phyloP scores from a whole-genome alignment of 2,888 invertebrate genomes.

The Troglohyphantes excavatus region DNA sequence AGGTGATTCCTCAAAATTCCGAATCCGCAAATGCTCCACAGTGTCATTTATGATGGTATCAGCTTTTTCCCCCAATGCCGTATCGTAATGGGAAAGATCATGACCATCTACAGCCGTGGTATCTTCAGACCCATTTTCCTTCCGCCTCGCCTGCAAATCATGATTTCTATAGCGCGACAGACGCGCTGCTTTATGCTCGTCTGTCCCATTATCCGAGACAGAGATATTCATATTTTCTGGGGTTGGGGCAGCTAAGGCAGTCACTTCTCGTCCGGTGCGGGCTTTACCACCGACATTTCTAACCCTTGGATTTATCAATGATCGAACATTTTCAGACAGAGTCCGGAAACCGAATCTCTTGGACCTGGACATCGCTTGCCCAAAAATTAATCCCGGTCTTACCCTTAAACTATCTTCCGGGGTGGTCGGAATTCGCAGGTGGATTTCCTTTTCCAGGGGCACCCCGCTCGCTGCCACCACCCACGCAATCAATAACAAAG shows the following conservation, averaged over 20 bases:
- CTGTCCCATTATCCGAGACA: slow-evolving; percentile 17
- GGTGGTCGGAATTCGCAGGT: slow-evolving; percentile 35
- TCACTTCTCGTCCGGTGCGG: not conserved
- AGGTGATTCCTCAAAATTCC: slow-evolving; percentile 22
- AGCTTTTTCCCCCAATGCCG: slow-evolving; percentile 9
- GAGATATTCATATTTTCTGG: slow-evolving; percentile 52
- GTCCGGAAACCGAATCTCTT: slow-evolving; percentile 21
- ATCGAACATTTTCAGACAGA: not conserved
- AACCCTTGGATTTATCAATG: slow-evolving; percentile 11
- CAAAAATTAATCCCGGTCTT: slow-evolving; percentile 51
- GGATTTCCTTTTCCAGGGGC: slow-evolving; percentile 35
- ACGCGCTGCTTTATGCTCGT: slow-evolving; percentile 23
- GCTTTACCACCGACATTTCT: slow-evolving; percentile 24
- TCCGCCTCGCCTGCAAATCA: slow-evolving; percentile 20
- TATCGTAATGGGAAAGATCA: slow-evolving; percentile 50
- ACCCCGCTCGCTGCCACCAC: slow-evolving; percentile 42
- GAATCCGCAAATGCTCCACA: slow-evolving; percentile 4
- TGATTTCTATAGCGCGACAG: slow-evolving; percentile 21
- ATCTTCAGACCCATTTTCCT: slow-evolving; percentile 48
- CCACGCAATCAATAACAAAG: slow-evolving; percentile 75
- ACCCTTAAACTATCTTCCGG: slow-evolving; percentile 3
- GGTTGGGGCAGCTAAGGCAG: not conserved
- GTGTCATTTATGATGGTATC: slow-evolving; percentile 37
- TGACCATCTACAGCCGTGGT: slow-evolving; percentile 37
- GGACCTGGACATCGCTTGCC: not conserved